Base-by-base conservation (phyloP, 2,888 invertebrate genomes). In the Hydropsyche betteni region DNA sequence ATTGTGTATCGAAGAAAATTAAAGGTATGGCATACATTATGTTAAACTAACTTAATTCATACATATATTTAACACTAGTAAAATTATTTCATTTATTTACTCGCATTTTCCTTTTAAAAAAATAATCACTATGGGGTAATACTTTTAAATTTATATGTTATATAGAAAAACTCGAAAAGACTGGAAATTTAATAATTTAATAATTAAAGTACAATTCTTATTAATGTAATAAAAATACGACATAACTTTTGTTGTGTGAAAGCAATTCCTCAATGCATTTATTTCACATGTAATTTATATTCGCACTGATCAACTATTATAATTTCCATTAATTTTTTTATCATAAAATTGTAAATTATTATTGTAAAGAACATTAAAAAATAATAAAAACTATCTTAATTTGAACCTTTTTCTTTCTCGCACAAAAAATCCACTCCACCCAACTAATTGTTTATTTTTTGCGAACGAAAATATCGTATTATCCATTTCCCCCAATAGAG, bases 281-380 rank as follows among this genome's bases (percentile, higher is more conserved):
- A 58, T 58, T 58, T 58, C 16, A 53, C 14, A 58, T 58, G 24
- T 58, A 58, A 24, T 58, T 16, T 14, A 58, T 58, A 58, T 58
- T 58, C 16, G 58, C 58, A 58, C 58, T 24, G 58, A 58, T 16
- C 16, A 53, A 10, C 16, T 24, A 58, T 24, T 58, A 53, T 53
- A 58, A 58, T 58, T 58, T 58, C 16, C 16, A 16, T 4, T 58
- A 24, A 24, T 58, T 24, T 58, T n/a, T 58, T 58, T 58, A 58
- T 58, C 16, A 58, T 24, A 58, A 16, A 4, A 58, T 16, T 58
- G 58, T 58, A 58, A 58, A 58, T 16, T 58, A 58, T 16, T 58
- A 58, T 24, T 58, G 58, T 58, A 58, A 58, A 58, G 58, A 58
- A 58, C 24, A 58, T 58, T 14, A 58, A 58, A 58, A 58, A 53